Conservation (phyloP, 2,888 invertebrate genomes). For the Nymphalis urticae region DNA sequence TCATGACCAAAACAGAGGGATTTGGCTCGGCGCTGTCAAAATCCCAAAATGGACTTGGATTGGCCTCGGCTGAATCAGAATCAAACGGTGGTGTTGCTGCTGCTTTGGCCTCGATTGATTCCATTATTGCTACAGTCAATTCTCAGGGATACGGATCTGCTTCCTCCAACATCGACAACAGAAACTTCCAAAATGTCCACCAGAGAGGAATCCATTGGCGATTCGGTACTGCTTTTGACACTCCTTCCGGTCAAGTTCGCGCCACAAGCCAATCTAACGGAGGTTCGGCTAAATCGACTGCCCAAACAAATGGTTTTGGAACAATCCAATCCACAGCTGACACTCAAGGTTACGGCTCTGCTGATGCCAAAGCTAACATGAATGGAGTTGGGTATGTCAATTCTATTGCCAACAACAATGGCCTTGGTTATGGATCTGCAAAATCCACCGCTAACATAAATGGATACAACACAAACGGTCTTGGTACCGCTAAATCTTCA, state of each 20-base stretch:
- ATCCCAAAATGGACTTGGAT: conserved; percentile 50
- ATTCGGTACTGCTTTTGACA: conserved; percentile 64
- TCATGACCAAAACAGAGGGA: conserved; percentile 55
- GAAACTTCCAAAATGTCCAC: conserved; percentile 50
- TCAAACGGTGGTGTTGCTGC: conserved; percentile 51
- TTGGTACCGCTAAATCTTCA: conserved; percentile 35
- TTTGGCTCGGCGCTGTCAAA: conserved; percentile 55
- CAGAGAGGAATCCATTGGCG: conserved; percentile 64
- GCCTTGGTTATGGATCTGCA: conserved; percentile 45
- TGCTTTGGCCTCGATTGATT: conserved; percentile 46
- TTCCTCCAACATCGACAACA: conserved; percentile 58
- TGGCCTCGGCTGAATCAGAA: conserved; percentile 47
- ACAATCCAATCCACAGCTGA: conserved; percentile 50
- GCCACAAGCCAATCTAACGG: conserved; percentile 44
- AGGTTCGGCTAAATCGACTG: conserved; percentile 45
- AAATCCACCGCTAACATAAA: conserved; percentile 44
- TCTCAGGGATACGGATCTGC: conserved; percentile 56
- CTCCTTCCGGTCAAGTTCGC: conserved; percentile 50
- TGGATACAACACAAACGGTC: conserved; percentile 38
- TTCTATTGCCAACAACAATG: conserved; percentile 48
- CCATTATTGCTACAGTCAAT: conserved; percentile 52
- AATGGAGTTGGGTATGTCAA: conserved; percentile 51
- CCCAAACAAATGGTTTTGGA: conserved; percentile 48
- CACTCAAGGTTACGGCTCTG: conserved; percentile 50
- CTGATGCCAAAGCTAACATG: conserved; percentile 53